Evolutionary conservation across 2,797 vertebrate species (phyloP).

Genomic region (Acrocephalus scirpaceus): DNA sequence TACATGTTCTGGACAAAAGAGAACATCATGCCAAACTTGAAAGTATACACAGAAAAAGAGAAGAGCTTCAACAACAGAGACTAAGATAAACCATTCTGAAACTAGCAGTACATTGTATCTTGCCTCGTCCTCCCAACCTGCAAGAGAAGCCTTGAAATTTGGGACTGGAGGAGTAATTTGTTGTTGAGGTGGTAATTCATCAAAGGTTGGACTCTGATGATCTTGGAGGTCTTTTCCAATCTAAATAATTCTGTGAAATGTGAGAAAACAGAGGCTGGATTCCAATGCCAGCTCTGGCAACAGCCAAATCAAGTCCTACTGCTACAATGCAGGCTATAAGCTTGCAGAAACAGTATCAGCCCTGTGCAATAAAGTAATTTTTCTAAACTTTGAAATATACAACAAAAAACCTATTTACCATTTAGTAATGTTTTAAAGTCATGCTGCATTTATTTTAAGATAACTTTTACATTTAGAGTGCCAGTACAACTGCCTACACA

Average conservation of each 20-base stretch:
- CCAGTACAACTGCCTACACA: neutral
- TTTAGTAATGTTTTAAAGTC: neutral
- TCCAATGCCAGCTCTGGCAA: neutral
- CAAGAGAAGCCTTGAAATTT: neutral
- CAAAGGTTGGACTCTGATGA: neutral
- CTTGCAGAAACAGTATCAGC: neutral
- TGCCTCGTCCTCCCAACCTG: neutral
- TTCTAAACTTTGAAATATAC: neutral
- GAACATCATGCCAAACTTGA: neutral
- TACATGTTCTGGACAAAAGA: neutral
- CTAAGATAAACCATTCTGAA: neutral
- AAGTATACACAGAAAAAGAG: neutral
- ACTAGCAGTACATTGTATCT: neutral
- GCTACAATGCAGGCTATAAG: neutral
- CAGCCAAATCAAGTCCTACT: neutral
- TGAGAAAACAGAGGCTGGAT: neutral
- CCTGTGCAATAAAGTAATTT: neutral
- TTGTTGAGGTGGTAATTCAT: neutral
- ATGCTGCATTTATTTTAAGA: neutral
- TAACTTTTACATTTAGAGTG: neutral
- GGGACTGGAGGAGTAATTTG: neutral
- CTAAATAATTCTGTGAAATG: neutral
- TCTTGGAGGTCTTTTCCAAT: neutral
- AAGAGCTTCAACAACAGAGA: neutral
- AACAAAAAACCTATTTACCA: neutral